A percentile compares a stretch with the other conserved stretches of the same genome.
These are phyloP conservation scores for Gouania willdenowi DNA, from an alignment of 2,797 vertebrate genomes.

Conservation along the genomic window DNA sequence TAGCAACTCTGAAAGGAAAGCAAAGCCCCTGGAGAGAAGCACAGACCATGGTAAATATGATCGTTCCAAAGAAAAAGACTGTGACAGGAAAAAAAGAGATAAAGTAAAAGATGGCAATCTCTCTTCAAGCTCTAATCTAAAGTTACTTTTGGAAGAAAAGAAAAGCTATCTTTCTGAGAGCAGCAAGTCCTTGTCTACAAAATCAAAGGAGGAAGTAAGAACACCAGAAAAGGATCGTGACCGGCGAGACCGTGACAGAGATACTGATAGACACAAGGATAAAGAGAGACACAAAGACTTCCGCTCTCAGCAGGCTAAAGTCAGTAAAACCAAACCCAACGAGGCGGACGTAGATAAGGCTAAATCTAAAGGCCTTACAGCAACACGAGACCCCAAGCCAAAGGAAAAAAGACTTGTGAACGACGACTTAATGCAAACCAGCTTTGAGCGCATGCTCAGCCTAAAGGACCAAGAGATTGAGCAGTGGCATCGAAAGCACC, in stretches of 20 bases:
- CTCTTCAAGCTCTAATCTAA: constrained; percentile 76
- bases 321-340: constrained; percentile 75
- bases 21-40: constrained; percentile 82
- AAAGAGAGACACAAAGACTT: constrained; percentile 85
- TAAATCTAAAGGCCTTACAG: constrained; percentile 81
- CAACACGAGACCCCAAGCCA: constrained; percentile 83
- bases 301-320: constrained; percentile 80
- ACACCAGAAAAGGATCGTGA: constrained; percentile 89
- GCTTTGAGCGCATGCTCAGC: constrained; percentile 98
- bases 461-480: constrained; percentile 98
- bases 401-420: constrained; percentile 96
- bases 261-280: constrained; percentile 80
- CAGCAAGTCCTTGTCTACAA: constrained; percentile 75
- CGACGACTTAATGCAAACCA: constrained; percentile 98
- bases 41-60: constrained; percentile 83
- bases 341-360: constrained; percentile 79
- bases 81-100: constrained; percentile 88
- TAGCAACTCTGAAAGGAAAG: constrained; percentile 81
- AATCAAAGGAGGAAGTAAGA: constrained; percentile 89
- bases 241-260: constrained; percentile 81
- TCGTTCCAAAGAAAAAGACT: constrained; percentile 80
- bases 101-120: constrained; percentile 81
- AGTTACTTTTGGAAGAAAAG: constrained; percentile 85
- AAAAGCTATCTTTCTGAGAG: constrained; percentile 76
- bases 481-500: constrained; percentile 96